Base-by-base conservation (phyloP, 2,888 invertebrate genomes). In the Trichopoda pennipes region DNA sequence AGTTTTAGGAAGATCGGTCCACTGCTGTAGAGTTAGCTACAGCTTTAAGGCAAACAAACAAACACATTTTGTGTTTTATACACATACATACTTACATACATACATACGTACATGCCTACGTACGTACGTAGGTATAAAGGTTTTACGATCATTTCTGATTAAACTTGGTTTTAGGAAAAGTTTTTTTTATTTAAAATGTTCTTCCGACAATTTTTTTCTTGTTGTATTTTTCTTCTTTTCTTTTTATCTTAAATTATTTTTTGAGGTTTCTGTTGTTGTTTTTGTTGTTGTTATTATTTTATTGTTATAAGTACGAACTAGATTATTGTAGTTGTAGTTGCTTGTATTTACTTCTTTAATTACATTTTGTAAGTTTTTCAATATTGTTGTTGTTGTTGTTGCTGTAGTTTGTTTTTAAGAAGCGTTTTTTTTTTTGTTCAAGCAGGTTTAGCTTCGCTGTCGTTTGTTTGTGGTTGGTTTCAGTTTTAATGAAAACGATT, bases 301-400 rank as follows among this genome's bases (percentile, higher is more conserved):
- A 16, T 60, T 66, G 49, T 58, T 61, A 56, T 38, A 12, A 38
- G 10, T 38, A 55, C 21, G 10, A n/a, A 16, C 9, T 35, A 17
- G 51, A 47, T 38, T 77, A 38, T 69, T 42, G 35, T 53, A 19
- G 55, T 64, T 60, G 63, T 17, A 28, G 55, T 64, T 55, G 63
- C 16, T 49, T n/a, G 47, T 61, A 21, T 68, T n/a, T 70, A 42
- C 47, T 81, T 64, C 72, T 74, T 75, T 78, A 75, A 78, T 80
- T 80, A 76, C 70, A 76, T 60, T 49, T 60, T 49, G 42, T 61
- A 12, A 38, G 38, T 12, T 38, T 38, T 38, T 38, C 3, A n/a
- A n/a, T n/a, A n/a, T 38, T 38, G 9, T 8, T 38, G 1, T 12
- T 38, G 60, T 58, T 44, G 42, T 61, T 63, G 12, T 51, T 72